Percentiles rank a stretch among this genome's conserved stretches.
Evolutionary conservation across 2,888 invertebrate species (phyloP).

Genomic region (Lampropteryx suffumata): DNA sequence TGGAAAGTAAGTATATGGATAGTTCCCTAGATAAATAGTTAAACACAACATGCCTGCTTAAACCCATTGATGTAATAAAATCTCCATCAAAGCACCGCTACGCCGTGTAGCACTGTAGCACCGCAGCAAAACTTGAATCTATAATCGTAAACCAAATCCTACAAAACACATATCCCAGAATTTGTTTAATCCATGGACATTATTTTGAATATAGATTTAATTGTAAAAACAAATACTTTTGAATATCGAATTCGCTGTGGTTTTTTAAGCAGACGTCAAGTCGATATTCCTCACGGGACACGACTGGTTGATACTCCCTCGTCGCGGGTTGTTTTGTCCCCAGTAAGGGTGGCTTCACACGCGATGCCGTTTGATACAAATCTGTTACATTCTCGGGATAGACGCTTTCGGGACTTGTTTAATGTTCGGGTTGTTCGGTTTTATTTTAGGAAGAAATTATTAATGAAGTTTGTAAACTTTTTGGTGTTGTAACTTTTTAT

Average conservation of each 20-base stretch:
- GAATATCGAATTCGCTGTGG: neutral
- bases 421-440: slow-evolving; percentile 1
- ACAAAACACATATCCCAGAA: too few species aligned
- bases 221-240: neutral
- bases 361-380: slow-evolving; percentile 44
- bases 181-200: too few species aligned
- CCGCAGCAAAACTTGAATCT: neutral
- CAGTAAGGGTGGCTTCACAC: slow-evolving; percentile 51
- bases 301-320: slow-evolving; percentile 56
- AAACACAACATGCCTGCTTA: neutral
- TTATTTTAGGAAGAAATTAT: slow-evolving; percentile 1
- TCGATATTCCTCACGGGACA: slow-evolving; percentile 45
- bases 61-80: neutral
- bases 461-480: slow-evolving; percentile 10
- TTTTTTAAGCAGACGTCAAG: slow-evolving; percentile 39
- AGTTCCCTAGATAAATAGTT: too few species aligned
- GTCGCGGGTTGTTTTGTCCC: slow-evolving; percentile 60
- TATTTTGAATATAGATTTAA: too few species aligned
- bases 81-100: neutral
- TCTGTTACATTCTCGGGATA: slow-evolving; percentile 14
- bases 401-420: slow-evolving; percentile 7
- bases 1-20: too few species aligned
- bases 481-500: neutral
- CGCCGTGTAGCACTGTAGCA: neutral
- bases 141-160: too few species aligned